Base-by-base conservation (phyloP, 2,888 invertebrate genomes). In the Athalia circularis region DNA sequence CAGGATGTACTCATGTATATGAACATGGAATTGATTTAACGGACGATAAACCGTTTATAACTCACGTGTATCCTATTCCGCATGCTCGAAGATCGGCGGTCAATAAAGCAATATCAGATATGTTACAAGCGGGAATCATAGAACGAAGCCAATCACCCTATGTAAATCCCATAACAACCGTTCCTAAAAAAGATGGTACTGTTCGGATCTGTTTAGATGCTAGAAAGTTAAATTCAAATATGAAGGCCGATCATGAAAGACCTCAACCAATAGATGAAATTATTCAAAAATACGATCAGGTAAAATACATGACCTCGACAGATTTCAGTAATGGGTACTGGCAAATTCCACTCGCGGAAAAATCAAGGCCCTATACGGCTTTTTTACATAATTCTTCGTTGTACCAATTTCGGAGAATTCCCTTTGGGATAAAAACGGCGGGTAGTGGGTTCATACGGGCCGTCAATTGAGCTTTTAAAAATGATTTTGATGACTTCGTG, bases 161-260 rank as follows among this genome's bases (percentile, higher is more conserved):
- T 54, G 3, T 54, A 11, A 54, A 54, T 65, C 86, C 87, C 1
- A 65, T 86, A 50, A 83, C 85, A 0, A 82, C 83, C 6, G 84
- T 84, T 0, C 15, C 80, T 52, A 87, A 87, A 65, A 85, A 86
- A 29, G 84, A 87, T 67, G 85, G 85, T 1, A 68, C 81, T 4
- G 80, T 86, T 1, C 61, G 87, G 7, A 77, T 87, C 8, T 85
- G 86, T 79, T 77, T 87, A 59, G 86, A 87, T 79, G 88, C 86
- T 3, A 65, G 87, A 6, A 79, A 78, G 52, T 52, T 86, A 5
- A 87, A 87, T 79, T 80, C 79, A 4, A 29, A 70, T 13, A 86
- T 87, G 77, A 77, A 81, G 7, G 77, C 81, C 0, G 85, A 87
- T 72, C 80, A 84, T 5, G 87, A 87, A 54, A 77, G 82, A 9